Conservation (phyloP, 1,140 invertebrate genomes). For the Scaptodrosophila lebanonensis region DNA sequence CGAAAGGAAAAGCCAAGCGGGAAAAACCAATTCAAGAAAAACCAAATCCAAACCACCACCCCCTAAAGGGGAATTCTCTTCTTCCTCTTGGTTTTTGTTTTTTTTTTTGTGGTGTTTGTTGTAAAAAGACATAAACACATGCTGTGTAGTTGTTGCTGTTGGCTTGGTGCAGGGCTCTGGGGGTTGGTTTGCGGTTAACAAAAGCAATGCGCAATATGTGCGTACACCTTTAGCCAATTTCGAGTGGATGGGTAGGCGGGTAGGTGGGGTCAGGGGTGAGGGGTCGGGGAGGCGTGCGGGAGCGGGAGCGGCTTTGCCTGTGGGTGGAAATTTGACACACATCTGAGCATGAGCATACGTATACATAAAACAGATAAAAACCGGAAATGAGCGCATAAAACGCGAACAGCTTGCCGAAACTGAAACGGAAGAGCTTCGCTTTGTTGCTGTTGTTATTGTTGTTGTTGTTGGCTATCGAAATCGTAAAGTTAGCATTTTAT, state of each 20-base stretch:
- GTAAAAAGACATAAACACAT: slow-evolving; percentile 27
- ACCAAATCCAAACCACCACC: slow-evolving; percentile 33
- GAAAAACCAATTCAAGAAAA: slow-evolving; percentile 24
- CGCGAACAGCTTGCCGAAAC: slow-evolving; percentile 9
- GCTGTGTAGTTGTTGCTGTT: slow-evolving; percentile 8
- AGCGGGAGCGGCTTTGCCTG: neutral
- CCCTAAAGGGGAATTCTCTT: slow-evolving; percentile 17
- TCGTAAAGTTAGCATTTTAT: slow-evolving; percentile 47
- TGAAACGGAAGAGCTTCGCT: neutral
- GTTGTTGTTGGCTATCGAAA: slow-evolving; percentile 14
- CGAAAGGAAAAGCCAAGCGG: slow-evolving; percentile 39
- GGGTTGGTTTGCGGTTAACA: neutral
- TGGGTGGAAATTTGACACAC: slow-evolving; percentile 36
- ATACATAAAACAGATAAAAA: slow-evolving; percentile 32
- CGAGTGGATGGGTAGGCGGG: no score
- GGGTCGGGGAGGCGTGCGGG: neutral
- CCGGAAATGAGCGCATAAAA: slow-evolving; percentile 42
- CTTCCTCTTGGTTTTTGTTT: no score
- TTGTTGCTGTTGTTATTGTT: neutral
- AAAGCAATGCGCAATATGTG: neutral
- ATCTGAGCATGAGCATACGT: slow-evolving; percentile 29
- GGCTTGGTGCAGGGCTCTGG: neutral
- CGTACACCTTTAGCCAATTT: slow-evolving; percentile 20
- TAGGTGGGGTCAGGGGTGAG: no score
- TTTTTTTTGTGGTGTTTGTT: no score